phyloP scores from a whole-genome alignment of 2,113 vertebrate genomes.

The Pyrgilauda ruficollis region DNA sequence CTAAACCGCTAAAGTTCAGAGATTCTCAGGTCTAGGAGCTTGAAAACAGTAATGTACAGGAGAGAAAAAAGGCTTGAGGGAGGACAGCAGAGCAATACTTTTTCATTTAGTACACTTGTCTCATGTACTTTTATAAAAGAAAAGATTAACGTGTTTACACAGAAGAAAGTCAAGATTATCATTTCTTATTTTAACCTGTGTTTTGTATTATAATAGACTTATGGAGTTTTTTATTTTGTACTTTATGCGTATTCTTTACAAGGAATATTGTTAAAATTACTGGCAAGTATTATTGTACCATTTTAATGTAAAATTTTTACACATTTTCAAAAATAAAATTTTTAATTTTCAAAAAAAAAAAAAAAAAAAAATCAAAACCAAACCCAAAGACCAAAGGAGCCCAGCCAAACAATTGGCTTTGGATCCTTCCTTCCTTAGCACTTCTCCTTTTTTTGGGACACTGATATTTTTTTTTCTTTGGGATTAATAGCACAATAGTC shows the following conservation, averaged over 20 bases:
- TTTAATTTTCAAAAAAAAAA: constrained; percentile 81
- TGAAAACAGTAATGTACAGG: constrained; percentile 31
- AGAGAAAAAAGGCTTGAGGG: constrained; percentile 39
- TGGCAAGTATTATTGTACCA: constrained; percentile 88
- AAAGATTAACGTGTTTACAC: constrained; percentile 77
- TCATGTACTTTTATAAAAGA: constrained; percentile 71
- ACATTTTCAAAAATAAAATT: constrained; percentile 82
- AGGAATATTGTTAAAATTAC: constrained; percentile 91
- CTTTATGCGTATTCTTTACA: constrained; percentile 89
- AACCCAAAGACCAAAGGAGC: constrained; percentile 6
- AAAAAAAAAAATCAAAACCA: neutral
- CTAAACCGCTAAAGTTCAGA: constrained; percentile 62
- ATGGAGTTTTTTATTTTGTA: constrained; percentile 78
- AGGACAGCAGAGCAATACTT: constrained; percentile 63
- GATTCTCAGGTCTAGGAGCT: constrained; percentile 75
- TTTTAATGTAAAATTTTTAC: constrained; percentile 95
- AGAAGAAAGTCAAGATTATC: constrained; percentile 68
- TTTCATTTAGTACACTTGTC: constrained; percentile 65
- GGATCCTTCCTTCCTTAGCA: constrained; percentile 22
- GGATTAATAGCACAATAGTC: neutral
- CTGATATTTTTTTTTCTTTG: neutral
- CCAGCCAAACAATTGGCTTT: constrained; percentile 18
- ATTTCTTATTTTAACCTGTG: constrained; percentile 87
- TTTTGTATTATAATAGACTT: constrained; percentile 86
- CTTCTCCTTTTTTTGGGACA: neutral